Evolutionary conservation across 2,797 vertebrate species (phyloP).

Genomic region (Aratinga solstitialis): DNA sequence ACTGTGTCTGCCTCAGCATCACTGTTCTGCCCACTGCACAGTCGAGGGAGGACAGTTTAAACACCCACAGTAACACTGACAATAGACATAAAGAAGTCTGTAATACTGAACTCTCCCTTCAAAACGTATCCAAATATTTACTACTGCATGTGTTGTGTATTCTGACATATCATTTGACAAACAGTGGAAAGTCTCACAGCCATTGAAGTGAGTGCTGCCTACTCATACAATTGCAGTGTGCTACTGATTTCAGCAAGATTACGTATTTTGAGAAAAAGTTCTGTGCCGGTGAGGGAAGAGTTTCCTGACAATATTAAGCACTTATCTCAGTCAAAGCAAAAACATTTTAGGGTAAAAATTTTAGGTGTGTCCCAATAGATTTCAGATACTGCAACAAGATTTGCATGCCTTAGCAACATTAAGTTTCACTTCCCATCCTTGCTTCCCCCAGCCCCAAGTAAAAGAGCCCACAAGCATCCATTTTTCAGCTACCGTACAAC

Average conservation of each 20-base stretch:
- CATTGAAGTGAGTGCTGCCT: background rate
- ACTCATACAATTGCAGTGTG: fast-evolving
- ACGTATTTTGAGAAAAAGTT: background rate
- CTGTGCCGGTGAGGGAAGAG: fast-evolving
- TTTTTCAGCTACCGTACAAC: background rate
- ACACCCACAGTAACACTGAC: background rate
- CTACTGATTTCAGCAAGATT: background rate
- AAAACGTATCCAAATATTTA: background rate
- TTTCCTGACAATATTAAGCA: background rate
- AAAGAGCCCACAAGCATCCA: background rate
- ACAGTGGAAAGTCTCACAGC: background rate
- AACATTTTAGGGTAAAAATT: background rate
- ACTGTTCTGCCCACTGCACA: background rate
- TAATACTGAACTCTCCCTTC: background rate
- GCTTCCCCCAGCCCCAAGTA: background rate
- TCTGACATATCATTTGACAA: background rate
- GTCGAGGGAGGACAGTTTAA: fast-evolving
- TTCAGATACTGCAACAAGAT: background rate
- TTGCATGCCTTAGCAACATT: background rate
- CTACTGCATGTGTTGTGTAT: background rate
- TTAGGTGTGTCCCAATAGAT: background rate
- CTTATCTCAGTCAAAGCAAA: slow-evolving; percentile 2
- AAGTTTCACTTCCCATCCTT: background rate
- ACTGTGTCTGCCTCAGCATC: background rate
- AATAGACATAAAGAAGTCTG: background rate